Evolutionary conservation across 1,140 invertebrate species (phyloP), one percentile per base, ranked within the genome.

Genomic region (Arctopsyche grandis): DNA sequence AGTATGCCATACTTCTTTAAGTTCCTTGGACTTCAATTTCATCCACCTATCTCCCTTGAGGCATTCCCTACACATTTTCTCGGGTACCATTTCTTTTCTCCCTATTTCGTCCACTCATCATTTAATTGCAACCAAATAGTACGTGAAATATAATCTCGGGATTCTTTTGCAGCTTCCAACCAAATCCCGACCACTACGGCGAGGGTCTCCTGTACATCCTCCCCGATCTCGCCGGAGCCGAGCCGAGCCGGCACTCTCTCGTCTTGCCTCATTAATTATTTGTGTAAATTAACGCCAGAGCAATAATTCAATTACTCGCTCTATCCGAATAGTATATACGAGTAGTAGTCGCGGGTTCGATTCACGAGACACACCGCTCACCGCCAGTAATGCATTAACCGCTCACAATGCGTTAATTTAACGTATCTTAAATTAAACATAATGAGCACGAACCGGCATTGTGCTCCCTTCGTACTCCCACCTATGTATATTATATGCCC

Each of bases 241-340:
- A 24, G 63, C 63, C 63, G n/a, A n/a, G n/a, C n/a, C n/a, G n/a
- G 16, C 38, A 16, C 16, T 21, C 73, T 21, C 29, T n/a, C 78
- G 63, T 63, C 43, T 79, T 46, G 71, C 58, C 73, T 79, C 78
- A 79, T 79, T 79, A 79, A 79, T 79, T 79, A 79, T 79, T 66
- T 75, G 73, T 69, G 71, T 79, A 70, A 74, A 79, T 79, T 79
- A 75, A 75, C 78, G 73, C 74, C 74, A 43, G 69, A 75, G 71
- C 78, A 79, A 79, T 79, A 75, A 79, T 79, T 79, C 71, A 79
- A 79, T 79, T 79, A 79, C 38, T 79, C 71, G 43, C 58, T 79
- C 74, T 19, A 63, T 46, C 43, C 29, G 29, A 38, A 38, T 38
- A 38, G 29, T 38, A 60, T 52, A 60, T 29, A 63, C 60, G 48